Evolutionary conservation across 2,797 vertebrate genomes (phyloP), one percentile per base, ranked within the genome.

Genomic region (Brachyalestes nurse): DNA sequence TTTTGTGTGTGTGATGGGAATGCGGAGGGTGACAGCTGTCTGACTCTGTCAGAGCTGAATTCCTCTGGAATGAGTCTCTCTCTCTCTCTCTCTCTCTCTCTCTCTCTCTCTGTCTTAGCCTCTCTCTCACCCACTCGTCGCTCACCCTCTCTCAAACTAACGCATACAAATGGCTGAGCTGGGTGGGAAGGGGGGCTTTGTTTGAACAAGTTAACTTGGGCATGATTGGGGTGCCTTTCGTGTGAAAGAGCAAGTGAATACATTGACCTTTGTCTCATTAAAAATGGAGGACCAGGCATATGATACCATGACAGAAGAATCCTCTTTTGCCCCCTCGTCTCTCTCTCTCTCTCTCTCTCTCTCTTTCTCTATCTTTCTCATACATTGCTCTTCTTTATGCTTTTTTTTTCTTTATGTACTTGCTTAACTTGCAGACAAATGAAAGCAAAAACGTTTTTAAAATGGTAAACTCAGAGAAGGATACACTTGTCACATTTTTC

Each of bases 261-360:
- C 93, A 85, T 93, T 96, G 97, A 96, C 97, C 96, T 97, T 96
- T 93, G 93, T 93, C 96, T 96, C 94, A 94, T 96, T 96, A 96
- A 96, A 96, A 95, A 97, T 96, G 95, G 94, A 95, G 93, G 90
- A 93, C 93, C 91, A 93, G 89, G 80, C 89, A 91, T 89, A 89
- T 90, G 92, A 93, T 85, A 91, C 88, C 86, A 91, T 89, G 91
- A 91, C 90, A 92, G 91, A 94, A 92, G 90, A 92, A 94, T 90
- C 91, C 83, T 86, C 74, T 90, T 79, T 87, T 81, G 64, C 67
- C 64, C 65, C 75, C 84, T 5, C 61, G n/a, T 79, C 71, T 57
- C 61, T 72, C 23, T 9, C 19, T 78, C 57, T 77, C 25, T 77
- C 28, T 64, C 14, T 45, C 42, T 80, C 82, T 81, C 10, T 86